Conservation (phyloP, 2,113 vertebrate species). For the Alosa alosa region DNA sequence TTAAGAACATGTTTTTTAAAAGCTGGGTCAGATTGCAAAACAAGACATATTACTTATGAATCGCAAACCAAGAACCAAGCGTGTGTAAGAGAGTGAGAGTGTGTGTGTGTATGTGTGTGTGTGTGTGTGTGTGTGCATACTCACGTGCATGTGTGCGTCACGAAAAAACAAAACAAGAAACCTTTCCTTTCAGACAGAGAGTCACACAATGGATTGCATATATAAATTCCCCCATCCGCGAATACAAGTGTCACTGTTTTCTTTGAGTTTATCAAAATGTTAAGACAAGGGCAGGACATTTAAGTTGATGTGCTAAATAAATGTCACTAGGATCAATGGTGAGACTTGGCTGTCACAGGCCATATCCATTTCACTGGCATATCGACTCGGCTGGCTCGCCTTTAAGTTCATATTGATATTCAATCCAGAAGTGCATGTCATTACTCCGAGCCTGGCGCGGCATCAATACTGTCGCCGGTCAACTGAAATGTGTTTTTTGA, state of each 20-base stretch:
- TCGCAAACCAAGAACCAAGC: neutral
- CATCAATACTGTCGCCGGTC: neutral
- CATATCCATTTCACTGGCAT: conserved; percentile 73
- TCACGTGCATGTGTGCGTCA: neutral
- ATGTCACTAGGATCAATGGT: conserved; percentile 89
- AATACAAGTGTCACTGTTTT: conserved; percentile 59
- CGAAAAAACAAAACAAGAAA: neutral
- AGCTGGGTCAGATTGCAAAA: conserved; percentile 55
- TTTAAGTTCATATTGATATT: conserved; percentile 80
- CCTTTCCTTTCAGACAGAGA: conserved; percentile 50
- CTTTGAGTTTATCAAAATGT: conserved; percentile 74
- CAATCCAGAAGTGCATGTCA: conserved; percentile 51
- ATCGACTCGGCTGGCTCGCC: conserved; percentile 76
- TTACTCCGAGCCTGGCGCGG: neutral
- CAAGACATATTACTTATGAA: conserved; percentile 25
- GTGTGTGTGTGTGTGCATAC: neutral
- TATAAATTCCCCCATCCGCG: conserved; percentile 18
- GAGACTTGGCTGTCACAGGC: conserved; percentile 78
- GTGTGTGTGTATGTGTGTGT: neutral
- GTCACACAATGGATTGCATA: conserved; percentile 49
- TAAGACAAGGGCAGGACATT: conserved; percentile 80
- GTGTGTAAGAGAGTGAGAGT: too few relatives aligned
- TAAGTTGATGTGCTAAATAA: conserved; percentile 83
- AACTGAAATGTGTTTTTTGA: neutral
- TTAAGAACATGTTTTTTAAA: conserved; percentile 56